phyloP scores from a whole-genome alignment of 2,113 vertebrate genomes.

The Caloenas nicobarica region DNA sequence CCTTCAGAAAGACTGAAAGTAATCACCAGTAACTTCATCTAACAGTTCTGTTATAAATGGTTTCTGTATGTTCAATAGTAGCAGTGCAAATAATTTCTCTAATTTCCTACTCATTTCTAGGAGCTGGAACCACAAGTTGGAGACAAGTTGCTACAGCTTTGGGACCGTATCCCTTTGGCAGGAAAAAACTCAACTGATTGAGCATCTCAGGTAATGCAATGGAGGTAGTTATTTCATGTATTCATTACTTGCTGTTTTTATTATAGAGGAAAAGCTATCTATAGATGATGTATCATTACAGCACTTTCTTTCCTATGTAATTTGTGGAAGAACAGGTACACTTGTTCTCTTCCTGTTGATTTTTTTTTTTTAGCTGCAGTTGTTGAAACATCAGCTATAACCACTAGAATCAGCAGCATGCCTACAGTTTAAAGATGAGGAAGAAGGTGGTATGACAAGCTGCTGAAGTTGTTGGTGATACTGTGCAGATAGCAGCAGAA shows the following conservation, averaged over 20 bases:
- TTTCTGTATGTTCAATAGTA: neutral
- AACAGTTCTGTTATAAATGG: neutral
- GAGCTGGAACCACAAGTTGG: slow-evolving; percentile 90
- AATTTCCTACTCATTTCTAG: slow-evolving; percentile 64
- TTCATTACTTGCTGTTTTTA: neutral
- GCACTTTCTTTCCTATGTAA: neutral
- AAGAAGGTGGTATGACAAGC: neutral
- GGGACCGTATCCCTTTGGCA: slow-evolving; percentile 76
- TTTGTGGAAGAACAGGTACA: neutral
- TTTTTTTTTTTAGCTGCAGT: neutral
- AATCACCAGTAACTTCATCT: neutral
- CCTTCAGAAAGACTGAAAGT: neutral
- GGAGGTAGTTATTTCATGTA: neutral
- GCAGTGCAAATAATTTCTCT: neutral
- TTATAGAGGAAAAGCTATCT: neutral
- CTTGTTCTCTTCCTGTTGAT: neutral
- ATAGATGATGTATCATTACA: neutral
- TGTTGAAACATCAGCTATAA: neutral
- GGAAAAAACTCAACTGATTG: slow-evolving; percentile 62
- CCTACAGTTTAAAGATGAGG: neutral
- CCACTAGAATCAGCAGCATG: neutral
- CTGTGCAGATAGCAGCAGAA: neutral
- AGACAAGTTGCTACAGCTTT: slow-evolving; percentile 84
- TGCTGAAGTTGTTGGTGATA: neutral
- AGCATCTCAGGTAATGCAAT: neutral